These are phyloP conservation scores for Aphelocoma californica DNA, from an alignment of 2,797 vertebrate species.

Conservation along the genomic window DNA sequence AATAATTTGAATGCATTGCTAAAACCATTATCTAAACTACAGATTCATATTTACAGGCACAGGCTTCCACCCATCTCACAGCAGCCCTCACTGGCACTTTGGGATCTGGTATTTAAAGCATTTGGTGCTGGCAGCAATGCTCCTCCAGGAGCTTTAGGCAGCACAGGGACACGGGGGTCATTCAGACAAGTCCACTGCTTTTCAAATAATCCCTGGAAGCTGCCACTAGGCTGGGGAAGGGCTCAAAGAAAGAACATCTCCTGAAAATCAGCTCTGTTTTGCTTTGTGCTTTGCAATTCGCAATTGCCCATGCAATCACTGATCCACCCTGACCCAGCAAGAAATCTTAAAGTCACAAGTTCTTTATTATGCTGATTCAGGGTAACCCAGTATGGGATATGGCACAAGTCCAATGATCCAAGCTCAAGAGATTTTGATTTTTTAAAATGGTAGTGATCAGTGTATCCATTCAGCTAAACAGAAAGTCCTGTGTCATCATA, in stretches of 20 bases:
- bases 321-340: background rate
- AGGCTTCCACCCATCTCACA: background rate
- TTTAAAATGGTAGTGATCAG: background rate
- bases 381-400: background rate
- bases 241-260: background rate
- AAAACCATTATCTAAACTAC: background rate
- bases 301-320: background rate
- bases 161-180: fast-evolving
- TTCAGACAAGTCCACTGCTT: background rate
- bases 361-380: background rate
- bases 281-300: background rate
- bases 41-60: background rate
- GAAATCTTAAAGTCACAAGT: background rate
- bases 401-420: background rate
- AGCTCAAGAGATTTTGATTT: background rate
- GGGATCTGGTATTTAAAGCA: background rate
- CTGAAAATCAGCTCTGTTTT: background rate
- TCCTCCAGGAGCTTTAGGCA: background rate
- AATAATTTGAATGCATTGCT: background rate
- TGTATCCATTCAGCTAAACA: constrained; percentile 10
- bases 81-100: background rate
- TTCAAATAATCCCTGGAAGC: background rate
- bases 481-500: constrained; percentile 45
- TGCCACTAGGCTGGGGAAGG: background rate
- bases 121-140: background rate